Conservation (phyloP, 1,140 invertebrate genomes). For the Eumeta japonica region DNA sequence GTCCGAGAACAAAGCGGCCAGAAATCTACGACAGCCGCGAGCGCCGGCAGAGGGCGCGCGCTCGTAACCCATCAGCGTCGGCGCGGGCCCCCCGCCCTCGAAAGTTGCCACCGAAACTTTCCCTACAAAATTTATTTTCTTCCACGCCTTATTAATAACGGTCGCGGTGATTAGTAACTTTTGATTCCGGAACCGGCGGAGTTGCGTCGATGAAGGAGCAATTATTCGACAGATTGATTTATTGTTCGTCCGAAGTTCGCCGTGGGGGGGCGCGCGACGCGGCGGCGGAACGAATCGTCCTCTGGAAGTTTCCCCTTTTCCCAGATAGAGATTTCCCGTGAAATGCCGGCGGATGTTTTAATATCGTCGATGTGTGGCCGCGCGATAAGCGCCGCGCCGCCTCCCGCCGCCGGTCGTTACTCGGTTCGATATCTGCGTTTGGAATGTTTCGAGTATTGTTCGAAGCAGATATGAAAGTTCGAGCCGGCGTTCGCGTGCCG, state of each 20-base stretch:
- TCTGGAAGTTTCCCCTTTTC: constrained; percentile 25
- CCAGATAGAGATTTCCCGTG: background rate
- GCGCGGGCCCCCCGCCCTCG: background rate
- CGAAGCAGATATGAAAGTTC: too few relatives aligned
- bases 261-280: too few relatives aligned
- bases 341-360: too few relatives aligned
- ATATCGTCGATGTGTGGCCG: too few relatives aligned
- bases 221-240: constrained; percentile 52
- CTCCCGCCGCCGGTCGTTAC: too few relatives aligned
- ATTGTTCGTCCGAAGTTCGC: constrained; percentile 36
- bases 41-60: too few relatives aligned
- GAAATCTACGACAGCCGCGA: too few relatives aligned
- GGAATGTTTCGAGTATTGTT: too few relatives aligned
- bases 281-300: constrained; percentile 16
- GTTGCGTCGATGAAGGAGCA: constrained; percentile 33
- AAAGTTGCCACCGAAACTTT: constrained; percentile 6
- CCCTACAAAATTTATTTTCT: constrained; percentile 22
- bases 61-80: constrained; percentile 1
- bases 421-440: too few relatives aligned
- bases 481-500: too few relatives aligned
- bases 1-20: too few relatives aligned
- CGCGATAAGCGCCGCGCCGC: too few relatives aligned
- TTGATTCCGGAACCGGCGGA: constrained; percentile 38
- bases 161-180: constrained; percentile 43
- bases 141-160: constrained; percentile 35